Percentiles rank a stretch among this genome's conserved stretches.
Conservation (phyloP, 2,113 vertebrate genomes). For the Girardinichthys multiradiatus region DNA sequence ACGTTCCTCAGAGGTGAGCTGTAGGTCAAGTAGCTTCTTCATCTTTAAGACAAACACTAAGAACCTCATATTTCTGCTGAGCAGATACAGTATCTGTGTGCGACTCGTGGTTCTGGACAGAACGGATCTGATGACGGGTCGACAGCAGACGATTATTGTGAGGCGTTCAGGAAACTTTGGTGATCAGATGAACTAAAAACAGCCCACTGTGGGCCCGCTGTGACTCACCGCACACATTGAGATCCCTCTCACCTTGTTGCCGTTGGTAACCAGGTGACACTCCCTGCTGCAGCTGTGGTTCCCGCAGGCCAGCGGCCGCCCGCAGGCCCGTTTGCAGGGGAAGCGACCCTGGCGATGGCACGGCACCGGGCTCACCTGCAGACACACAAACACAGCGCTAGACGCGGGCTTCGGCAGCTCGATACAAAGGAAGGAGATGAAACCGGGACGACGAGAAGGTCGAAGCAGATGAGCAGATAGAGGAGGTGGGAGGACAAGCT, state of each 20-base stretch:
- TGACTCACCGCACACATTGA: no score
- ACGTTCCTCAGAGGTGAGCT: no score
- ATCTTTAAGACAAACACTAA: no score
- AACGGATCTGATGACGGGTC: no score
- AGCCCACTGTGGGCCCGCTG: no score
- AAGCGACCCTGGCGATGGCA: constrained; percentile 58
- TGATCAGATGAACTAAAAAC: no score
- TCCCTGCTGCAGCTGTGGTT: constrained; percentile 68
- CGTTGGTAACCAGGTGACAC: constrained; percentile 60
- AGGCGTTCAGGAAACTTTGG: no score
- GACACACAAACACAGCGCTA: not conserved
- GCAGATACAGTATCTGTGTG: no score
- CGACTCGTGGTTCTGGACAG: no score
- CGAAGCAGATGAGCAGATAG: not conserved
- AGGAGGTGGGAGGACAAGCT: constrained; percentile 23
- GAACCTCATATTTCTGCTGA: no score
- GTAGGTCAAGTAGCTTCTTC: no score
- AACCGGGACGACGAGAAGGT: constrained; percentile 3
- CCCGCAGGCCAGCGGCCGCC: constrained; percentile 59
- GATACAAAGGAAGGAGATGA: constrained; percentile 4
- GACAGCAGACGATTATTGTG: no score
- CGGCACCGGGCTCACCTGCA: constrained; percentile 67
- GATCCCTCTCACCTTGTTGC: constrained; percentile 43
- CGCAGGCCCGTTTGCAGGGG: constrained; percentile 52
- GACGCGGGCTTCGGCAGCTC: not conserved